Evolutionary conservation across 2,888 invertebrate genomes (phyloP), one percentile per base, ranked within the genome.

Genomic region (Drosophila yooni): DNA sequence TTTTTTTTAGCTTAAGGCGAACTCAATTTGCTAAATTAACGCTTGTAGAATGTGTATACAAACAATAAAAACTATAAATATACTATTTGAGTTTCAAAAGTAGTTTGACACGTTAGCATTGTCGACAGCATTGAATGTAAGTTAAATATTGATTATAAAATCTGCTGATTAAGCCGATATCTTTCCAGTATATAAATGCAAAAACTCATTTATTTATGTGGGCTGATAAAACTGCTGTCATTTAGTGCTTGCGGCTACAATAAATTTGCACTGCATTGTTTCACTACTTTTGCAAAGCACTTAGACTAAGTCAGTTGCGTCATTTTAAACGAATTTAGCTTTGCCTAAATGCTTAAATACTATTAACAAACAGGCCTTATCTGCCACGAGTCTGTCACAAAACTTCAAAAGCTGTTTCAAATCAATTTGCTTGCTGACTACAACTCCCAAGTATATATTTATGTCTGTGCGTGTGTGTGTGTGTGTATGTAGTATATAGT

Each of bases 21-120:
- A 82, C 58, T 78, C 53, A 87, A 82, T 82, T 79, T 72, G 64
- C 74, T 69, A 59, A 84, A 79, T 71, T 78, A 73, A 73, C 51
- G 70, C 51, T 48, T 58, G 18, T 31, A 34, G 25, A 48, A 10
- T 8, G 11, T 34, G 31, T 34, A 48, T 34, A 58, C 27, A 25
- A 50, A 27, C 50, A 11, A 25, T 25, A 46, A 21, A 25, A 4
- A 46, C 21, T 8, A 46, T 46, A 15, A 46, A 25, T 46, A 21
- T 46, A 27, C 10, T 5, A 18, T 27, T 27, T 27, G 3, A 2
- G 27, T 27, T 50, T 10, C 5, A 27, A 27, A 27, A 50, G 50
- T 10, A 18, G 18, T 7, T 3, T 7, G 21, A 0, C 13, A 5
- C 5, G n/a, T 11, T 11, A 21, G 40, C 5, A 21, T 21, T 5